Conservation (phyloP, 2,888 invertebrate genomes). For the Chouioia cunea region DNA sequence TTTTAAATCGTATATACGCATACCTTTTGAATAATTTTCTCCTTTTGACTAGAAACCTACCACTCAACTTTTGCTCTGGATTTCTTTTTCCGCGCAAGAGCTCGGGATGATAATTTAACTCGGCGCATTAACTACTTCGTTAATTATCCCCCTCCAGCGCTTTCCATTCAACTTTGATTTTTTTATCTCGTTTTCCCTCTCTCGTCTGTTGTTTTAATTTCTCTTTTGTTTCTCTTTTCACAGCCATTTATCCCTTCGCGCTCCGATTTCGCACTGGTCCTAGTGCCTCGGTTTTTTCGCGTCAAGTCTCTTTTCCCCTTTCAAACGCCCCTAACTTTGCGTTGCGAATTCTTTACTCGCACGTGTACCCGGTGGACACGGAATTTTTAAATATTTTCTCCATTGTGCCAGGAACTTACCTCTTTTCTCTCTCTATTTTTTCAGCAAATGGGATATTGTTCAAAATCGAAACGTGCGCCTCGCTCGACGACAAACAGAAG, state of each 20-base stretch:
- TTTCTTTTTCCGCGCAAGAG: not conserved
- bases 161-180: slow-evolving; percentile 13
- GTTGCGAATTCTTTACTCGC: too few species aligned
- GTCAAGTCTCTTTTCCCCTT: too few species aligned
- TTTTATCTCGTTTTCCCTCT: slow-evolving; percentile 1
- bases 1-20: too few species aligned
- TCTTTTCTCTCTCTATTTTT: too few species aligned
- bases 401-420: too few species aligned
- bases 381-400: too few species aligned
- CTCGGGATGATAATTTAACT: slow-evolving; percentile 10
- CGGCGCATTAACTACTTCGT: slow-evolving; percentile 29
- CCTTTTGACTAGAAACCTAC: not conserved
- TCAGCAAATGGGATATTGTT: too few species aligned
- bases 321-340: too few species aligned
- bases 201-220: slow-evolving; percentile 39
- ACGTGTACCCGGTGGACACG: too few species aligned
- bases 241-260: slow-evolving; percentile 40
- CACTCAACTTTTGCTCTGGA: not conserved
- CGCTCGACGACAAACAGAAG: too few species aligned
- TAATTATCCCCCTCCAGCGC: slow-evolving; percentile 29
- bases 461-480: too few species aligned
- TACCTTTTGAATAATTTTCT: not conserved
- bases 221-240: slow-evolving; percentile 50
- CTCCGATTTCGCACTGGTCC: slow-evolving; percentile 20
- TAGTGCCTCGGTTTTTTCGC: too few species aligned